Evolutionary conservation across 2,888 invertebrate genomes (phyloP).

Genomic region (Troides aeacus): DNA sequence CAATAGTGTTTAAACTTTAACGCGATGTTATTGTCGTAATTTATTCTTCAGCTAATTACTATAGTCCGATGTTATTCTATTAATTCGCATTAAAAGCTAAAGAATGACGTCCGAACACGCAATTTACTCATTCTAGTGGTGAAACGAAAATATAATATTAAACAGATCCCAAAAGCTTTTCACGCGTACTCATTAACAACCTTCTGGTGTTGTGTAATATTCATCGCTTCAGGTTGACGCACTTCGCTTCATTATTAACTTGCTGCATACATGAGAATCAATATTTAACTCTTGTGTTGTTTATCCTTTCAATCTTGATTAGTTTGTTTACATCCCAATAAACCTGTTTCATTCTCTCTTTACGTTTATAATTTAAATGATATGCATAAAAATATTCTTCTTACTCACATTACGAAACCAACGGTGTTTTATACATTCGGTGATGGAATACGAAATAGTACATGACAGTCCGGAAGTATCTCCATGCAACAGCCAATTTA

Average conservation of each 20-base stretch:
- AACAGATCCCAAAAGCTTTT: conserved; percentile 28
- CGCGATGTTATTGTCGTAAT: too few relatives aligned
- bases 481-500: too few relatives aligned
- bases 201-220: conserved; percentile 16
- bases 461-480: too few relatives aligned
- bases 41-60: conserved; percentile 2
- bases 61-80: conserved; percentile 32
- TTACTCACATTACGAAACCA: too few relatives aligned
- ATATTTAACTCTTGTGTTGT: background rate
- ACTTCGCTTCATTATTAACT: conserved; percentile 2
- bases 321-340: background rate
- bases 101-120: conserved; percentile 33
- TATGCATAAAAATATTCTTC: background rate
- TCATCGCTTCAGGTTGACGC: conserved; percentile 5
- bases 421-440: too few relatives aligned
- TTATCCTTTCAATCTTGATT: background rate
- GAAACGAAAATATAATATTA: conserved; percentile 24
- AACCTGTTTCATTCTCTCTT: background rate
- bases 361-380: background rate
- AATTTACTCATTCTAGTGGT: conserved; percentile 24
- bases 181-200: conserved; percentile 29
- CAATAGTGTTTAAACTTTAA: too few relatives aligned
- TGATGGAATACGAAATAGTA: too few relatives aligned
- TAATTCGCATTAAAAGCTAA: conserved; percentile 30
- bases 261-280: background rate